Evolutionary conservation across 2,888 invertebrate genomes (phyloP), one percentile per base, ranked within the genome.

Genomic region (Macrosoma leucophasiata): DNA sequence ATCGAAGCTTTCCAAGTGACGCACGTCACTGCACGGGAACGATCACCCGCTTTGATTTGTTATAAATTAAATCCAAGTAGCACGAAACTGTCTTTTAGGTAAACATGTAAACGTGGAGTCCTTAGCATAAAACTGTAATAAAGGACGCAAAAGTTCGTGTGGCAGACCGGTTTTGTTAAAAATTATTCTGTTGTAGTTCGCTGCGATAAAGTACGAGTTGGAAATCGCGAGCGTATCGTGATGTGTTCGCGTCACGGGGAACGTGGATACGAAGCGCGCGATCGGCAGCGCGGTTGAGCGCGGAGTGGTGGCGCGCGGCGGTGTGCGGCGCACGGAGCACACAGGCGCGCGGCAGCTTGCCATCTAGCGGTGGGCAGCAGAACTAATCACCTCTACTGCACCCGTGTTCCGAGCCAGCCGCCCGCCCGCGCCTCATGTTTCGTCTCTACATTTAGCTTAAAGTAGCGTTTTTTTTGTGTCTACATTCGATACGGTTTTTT

Each of bases 281-380:
- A 43, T 75, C 72, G 55, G 67, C 72, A 61, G 73, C 84, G 84
- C 76, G 72, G 81, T 74, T 73, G 74, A 71, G 78, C 79, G 82
- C 79, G 81, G 84, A 81, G 78, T 79, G 81, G 68, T 60, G 68
- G 63, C 46, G 51, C 66, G 59, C 60, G 62, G 50, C 55, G 51
- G 66, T 63, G 55, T 70, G 65, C 70, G 63, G 65, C 39, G 41
- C 32, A 53, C 58, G 62, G 68, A 69, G 69, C 75, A 73, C 77
- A 74, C 76, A 73, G 63, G 74, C 77, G 74, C 72, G 74, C 69
- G 68, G 25, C 39, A 41, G 33, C 53, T 25, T 52, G 50, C 48
- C 79, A 79, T 82, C 79, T 75, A 68, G 72, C 59, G 72, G 52
- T 73, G 76, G 74, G 78, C 60, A 69, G 82, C 68, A 47, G 53